Conservation (phyloP, 2,113 vertebrate genomes). For the Sturnus vulgaris region DNA sequence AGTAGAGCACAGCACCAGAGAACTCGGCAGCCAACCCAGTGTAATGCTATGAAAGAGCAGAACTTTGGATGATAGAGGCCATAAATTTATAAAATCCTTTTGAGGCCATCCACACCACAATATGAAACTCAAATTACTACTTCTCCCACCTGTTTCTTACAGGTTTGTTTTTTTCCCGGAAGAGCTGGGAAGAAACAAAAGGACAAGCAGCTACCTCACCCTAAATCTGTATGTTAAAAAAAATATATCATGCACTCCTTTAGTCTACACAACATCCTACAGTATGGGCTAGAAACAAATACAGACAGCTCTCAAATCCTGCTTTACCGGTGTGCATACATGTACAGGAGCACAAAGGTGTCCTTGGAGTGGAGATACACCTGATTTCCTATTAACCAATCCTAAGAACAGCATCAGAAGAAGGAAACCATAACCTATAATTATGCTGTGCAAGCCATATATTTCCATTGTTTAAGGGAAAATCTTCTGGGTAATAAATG, state of each 20-base stretch:
- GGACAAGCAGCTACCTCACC: background rate
- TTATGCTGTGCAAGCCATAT: background rate
- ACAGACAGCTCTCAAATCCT: background rate
- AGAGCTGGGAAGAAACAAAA: background rate
- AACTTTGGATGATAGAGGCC: constrained; percentile 17
- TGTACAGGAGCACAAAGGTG: background rate
- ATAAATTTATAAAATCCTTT: constrained; percentile 64
- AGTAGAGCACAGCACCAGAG: constrained; percentile 38
- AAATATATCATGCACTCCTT: background rate
- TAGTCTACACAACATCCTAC: background rate
- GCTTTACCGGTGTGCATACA: background rate
- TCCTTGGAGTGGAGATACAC: background rate
- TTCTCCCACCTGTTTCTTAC: background rate
- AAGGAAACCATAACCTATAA: background rate
- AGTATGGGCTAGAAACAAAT: background rate
- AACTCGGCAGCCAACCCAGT: constrained; percentile 25
- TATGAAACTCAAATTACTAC: constrained; percentile 42
- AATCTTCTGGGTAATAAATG: background rate
- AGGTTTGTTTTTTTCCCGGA: background rate
- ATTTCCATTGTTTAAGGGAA: background rate
- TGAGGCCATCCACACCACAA: background rate
- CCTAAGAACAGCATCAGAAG: background rate
- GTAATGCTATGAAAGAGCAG: constrained; percentile 32
- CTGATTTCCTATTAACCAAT: background rate
- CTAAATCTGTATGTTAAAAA: background rate